A percentile compares a stretch with the other conserved stretches of the same genome.
Evolutionary conservation across 1,140 invertebrate species (phyloP).

Genomic region (Conopomorpha cramerella): DNA sequence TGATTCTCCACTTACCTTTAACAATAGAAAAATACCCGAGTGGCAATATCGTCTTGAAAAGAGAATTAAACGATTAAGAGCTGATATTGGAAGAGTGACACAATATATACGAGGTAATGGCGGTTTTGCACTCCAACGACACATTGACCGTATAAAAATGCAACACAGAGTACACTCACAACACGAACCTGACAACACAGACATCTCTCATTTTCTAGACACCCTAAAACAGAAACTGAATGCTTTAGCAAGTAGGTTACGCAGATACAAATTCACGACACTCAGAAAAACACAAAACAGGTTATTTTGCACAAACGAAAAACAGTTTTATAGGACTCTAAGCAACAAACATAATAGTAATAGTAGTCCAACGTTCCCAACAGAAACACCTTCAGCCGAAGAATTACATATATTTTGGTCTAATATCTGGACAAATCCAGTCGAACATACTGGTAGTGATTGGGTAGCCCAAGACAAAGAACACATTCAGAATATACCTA

Average conservation of each 20-base stretch:
- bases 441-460: not conserved
- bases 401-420: not conserved
- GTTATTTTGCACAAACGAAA: not conserved
- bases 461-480: no score
- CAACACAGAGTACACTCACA: not conserved
- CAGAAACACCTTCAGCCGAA: not conserved
- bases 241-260: not conserved
- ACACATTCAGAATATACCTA: not conserved
- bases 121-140: not conserved
- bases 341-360: not conserved
- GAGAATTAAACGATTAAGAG: not conserved
- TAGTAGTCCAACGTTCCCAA: no score
- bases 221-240: not conserved
- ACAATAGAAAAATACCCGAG: not conserved
- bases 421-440: not conserved
- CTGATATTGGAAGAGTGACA: not conserved
- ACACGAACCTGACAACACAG: not conserved
- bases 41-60: not conserved
- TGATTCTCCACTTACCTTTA: no score
- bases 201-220: not conserved
- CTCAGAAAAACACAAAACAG: not conserved
- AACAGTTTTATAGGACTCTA: not conserved
- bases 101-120: not conserved
- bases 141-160: not conserved
- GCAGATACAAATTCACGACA: not conserved